phyloP scores from a whole-genome alignment of 2,797 vertebrate genomes.

The Leptoclinus maculatus region DNA sequence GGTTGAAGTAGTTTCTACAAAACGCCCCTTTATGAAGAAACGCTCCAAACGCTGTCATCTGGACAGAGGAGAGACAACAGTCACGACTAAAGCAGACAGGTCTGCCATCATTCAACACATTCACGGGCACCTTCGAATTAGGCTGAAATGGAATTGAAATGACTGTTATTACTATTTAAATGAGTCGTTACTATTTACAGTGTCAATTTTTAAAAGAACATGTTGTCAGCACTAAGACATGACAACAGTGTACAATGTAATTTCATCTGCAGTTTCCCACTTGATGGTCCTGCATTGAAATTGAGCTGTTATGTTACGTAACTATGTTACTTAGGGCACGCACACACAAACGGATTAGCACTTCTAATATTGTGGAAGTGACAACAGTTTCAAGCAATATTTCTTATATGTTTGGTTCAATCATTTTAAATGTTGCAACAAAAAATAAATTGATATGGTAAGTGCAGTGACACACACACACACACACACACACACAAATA shows the following conservation, averaged over 20 bases:
- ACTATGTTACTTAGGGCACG: neutral
- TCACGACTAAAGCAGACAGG: constrained; percentile 25
- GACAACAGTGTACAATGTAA: neutral
- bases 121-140: neutral
- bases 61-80: constrained; percentile 56
- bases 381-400: neutral
- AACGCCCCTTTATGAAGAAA: constrained; percentile 99
- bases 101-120: neutral
- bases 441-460: neutral
- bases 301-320: neutral
- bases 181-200: neutral
- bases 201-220: neutral
- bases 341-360: neutral
- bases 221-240: neutral
- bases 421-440: neutral
- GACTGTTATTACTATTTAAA: neutral
- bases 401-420: neutral
- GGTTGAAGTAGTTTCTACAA: constrained; percentile 98
- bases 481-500: constrained; percentile 25
- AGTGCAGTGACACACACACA: constrained; percentile 10
- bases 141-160: constrained; percentile 5
- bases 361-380: neutral
- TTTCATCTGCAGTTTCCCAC: neutral
- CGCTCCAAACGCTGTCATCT: constrained; percentile 98
- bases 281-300: neutral